These are phyloP conservation scores for Lophotis ruficrista DNA, from an alignment of 2,113 vertebrate genomes.

Conservation along the genomic window DNA sequence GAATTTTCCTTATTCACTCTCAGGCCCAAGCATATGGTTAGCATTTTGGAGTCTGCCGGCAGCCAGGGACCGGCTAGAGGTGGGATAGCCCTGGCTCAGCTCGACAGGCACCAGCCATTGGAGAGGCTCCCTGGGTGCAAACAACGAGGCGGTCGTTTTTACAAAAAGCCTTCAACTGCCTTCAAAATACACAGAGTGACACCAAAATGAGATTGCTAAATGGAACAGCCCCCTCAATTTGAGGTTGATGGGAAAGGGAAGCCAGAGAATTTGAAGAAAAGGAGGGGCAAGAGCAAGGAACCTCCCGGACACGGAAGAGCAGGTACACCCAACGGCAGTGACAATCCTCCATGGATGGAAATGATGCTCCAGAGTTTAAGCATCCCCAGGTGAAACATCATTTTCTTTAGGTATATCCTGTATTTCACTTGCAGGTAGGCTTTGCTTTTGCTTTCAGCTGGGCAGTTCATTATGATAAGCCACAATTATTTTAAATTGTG, in stretches of 20 bases:
- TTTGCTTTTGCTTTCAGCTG: neutral
- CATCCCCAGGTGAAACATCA: neutral
- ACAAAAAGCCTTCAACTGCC: neutral
- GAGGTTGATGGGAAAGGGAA: accelerated
- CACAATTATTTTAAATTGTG: neutral
- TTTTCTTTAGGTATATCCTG: neutral
- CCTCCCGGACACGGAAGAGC: accelerated
- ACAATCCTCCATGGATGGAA: neutral
- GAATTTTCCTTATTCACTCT: neutral
- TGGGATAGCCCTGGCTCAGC: neutral
- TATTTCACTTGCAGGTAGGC: neutral
- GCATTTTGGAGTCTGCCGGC: neutral
- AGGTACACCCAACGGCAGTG: neutral
- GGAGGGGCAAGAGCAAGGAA: neutral
- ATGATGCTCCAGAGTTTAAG: neutral
- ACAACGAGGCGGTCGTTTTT: neutral
- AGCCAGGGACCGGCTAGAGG: neutral
- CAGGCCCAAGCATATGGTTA: neutral
- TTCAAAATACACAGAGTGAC: neutral
- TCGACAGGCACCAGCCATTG: neutral
- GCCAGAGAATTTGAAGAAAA: neutral
- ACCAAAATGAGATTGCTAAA: neutral
- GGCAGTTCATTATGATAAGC: neutral
- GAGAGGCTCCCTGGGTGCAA: neutral
- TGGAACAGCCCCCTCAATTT: neutral